Base-by-base conservation (phyloP, 2,888 invertebrate genomes). In the Orthosia incerta region DNA sequence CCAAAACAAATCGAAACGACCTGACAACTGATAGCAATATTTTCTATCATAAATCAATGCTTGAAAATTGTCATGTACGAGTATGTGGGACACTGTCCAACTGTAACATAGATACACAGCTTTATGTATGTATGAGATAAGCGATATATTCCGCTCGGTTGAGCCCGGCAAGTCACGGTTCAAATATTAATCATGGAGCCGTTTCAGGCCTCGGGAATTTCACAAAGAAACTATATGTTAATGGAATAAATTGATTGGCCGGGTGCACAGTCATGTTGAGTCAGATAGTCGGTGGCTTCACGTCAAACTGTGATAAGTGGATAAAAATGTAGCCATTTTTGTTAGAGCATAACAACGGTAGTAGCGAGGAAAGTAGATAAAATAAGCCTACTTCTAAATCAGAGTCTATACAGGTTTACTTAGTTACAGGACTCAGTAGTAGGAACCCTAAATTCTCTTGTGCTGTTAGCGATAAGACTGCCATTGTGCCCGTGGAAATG, bases 171-270 rank as follows among this genome's bases (percentile, higher is more conserved):
- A 94, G 94, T 95, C 95, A 95, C 89, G 89, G 85, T 89, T 91
- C 86, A 87, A 90, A 90, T 92, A 95, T 95, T 93, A 94, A 94
- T 95, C 95, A 95, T 89, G 88, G 82, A 83, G 87, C 87, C 88
- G 89, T 89, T 92, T 90, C 89, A 89, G 90, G 85, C 87, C 84
- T 85, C 89, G 86, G 88, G 88, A 91, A 92, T 92, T 93, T 92
- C 92, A 93, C 93, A 94, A 91, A 91, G 90, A 91, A 87, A 91
- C 91, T 93, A 91, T 94, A 94, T 94, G 94, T 88, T 93, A 94
- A 94, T 94, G 90, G 90, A 93, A 90, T 92, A 90, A 92, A 93
- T 92, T 91, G 91, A 92, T 92, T 90, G 87, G 86, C 79, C 82
- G 79, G 73, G 72, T 85, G 89, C 87, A 84, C 74, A 89, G 89